Evolutionary conservation across 2,113 vertebrate genomes (phyloP).

Genomic region (Notothenia coriiceps): DNA sequence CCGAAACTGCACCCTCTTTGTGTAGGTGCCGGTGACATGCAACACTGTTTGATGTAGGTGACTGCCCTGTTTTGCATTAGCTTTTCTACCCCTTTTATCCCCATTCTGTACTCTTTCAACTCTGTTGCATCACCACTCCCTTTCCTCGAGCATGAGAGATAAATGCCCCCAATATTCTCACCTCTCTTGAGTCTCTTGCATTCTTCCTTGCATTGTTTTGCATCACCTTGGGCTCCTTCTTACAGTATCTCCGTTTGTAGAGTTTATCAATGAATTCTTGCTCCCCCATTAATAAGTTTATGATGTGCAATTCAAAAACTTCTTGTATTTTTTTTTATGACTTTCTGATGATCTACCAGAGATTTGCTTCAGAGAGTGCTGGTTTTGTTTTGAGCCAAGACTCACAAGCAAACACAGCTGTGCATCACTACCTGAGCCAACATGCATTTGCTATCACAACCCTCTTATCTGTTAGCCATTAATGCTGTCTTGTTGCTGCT

Average conservation of each 20-base stretch:
- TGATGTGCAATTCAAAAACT: not conserved
- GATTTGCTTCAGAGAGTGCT: not conserved
- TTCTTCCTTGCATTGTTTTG: slow-evolving; percentile 77
- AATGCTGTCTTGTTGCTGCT: slow-evolving; percentile 4
- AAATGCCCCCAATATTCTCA: slow-evolving; percentile 32
- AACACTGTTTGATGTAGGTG: slow-evolving; percentile 34
- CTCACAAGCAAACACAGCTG: slow-evolving; percentile 9
- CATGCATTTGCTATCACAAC: not conserved
- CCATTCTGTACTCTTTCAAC: slow-evolving; percentile 74
- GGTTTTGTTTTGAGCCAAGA: not conserved
- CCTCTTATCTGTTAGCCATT: not conserved
- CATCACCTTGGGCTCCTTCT: slow-evolving; percentile 57
- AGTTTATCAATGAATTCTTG: slow-evolving; percentile 30
- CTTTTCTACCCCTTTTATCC: slow-evolving; percentile 20
- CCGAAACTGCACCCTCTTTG: slow-evolving; percentile 25
- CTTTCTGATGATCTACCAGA: slow-evolving; percentile 24
- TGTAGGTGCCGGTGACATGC: slow-evolving; percentile 38
- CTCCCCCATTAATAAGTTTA: not conserved
- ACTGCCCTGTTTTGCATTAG: slow-evolving; percentile 5
- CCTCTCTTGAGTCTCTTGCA: slow-evolving; percentile 34
- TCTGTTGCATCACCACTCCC: slow-evolving; percentile 78
- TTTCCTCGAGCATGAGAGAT: slow-evolving; percentile 59
- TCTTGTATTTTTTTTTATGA: slow-evolving; percentile 11
- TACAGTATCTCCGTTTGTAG: slow-evolving; percentile 9
- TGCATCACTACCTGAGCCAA: slow-evolving; percentile 2